Conservation (phyloP, 2,888 invertebrate genomes). For the Polydrusus tereticollis region DNA sequence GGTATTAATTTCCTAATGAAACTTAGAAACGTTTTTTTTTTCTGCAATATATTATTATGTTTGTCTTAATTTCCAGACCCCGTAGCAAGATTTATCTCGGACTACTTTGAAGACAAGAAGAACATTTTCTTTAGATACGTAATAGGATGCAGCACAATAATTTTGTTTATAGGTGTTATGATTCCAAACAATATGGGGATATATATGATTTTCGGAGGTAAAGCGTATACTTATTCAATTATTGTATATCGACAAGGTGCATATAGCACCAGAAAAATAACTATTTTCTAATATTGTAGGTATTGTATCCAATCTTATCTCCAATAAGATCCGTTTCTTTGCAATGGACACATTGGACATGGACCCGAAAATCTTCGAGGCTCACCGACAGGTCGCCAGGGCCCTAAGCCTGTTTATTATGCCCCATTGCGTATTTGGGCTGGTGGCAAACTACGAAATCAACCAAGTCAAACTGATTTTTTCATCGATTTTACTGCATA, state of each 20-base stretch:
- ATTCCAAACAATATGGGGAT: conserved; percentile 49
- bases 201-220: conserved; percentile 56
- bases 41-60: background rate
- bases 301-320: conserved; percentile 52
- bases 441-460: conserved; percentile 46
- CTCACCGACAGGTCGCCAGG: conserved; percentile 51
- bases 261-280: too few species aligned
- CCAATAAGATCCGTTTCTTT: conserved; percentile 50
- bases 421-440: conserved; percentile 52
- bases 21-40: background rate
- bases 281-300: conserved; percentile 50
- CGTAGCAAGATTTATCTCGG: conserved; percentile 50
- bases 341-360: conserved; percentile 52
- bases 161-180: conserved; percentile 50
- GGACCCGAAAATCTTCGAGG: conserved; percentile 50
- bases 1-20: too few species aligned
- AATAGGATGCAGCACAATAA: conserved; percentile 44
- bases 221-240: too few species aligned
- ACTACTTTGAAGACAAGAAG: conserved; percentile 51
- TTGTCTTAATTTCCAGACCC: conserved; percentile 50
- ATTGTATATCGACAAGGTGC: too few species aligned
- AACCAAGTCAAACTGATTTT: conserved; percentile 51
- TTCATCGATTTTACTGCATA: conserved; percentile 53
- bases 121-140: conserved; percentile 49
- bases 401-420: conserved; percentile 53